Conservation (phyloP, 2,797 vertebrate genomes). For the Aotus griseimembra region DNA sequence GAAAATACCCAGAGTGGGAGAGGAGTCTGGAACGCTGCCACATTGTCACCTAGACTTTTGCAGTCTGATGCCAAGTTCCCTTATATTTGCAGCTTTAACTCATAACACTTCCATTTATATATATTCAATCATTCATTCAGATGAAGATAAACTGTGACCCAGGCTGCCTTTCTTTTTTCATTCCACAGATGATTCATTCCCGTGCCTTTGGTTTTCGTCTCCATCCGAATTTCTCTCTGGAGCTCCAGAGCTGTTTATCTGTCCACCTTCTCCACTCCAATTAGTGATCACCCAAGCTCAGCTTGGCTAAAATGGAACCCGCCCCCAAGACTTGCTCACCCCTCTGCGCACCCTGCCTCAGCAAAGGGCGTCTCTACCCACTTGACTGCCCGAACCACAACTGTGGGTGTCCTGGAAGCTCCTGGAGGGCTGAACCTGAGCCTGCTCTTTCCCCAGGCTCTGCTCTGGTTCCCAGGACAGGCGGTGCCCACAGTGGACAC, state of each 20-base stretch:
- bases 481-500: neutral
- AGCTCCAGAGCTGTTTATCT: neutral
- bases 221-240: neutral
- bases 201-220: neutral
- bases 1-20: neutral
- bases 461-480: neutral
- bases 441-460: neutral
- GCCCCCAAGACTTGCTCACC: neutral
- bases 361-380: too few species aligned
- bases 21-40: neutral
- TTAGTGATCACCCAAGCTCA: neutral
- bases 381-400: neutral
- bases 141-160: neutral
- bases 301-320: neutral
- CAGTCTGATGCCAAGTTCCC: too few species aligned
- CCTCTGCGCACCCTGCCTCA: neutral
- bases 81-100: neutral
- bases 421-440: neutral
- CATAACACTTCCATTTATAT: too few species aligned
- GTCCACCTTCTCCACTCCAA: neutral
- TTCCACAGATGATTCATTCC: neutral
- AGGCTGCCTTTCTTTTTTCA: neutral
- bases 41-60: neutral
- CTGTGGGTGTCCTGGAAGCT: neutral
- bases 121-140: neutral